Evolutionary conservation across 2,888 invertebrate species (phyloP).

Genomic region (Noctua janthe): DNA sequence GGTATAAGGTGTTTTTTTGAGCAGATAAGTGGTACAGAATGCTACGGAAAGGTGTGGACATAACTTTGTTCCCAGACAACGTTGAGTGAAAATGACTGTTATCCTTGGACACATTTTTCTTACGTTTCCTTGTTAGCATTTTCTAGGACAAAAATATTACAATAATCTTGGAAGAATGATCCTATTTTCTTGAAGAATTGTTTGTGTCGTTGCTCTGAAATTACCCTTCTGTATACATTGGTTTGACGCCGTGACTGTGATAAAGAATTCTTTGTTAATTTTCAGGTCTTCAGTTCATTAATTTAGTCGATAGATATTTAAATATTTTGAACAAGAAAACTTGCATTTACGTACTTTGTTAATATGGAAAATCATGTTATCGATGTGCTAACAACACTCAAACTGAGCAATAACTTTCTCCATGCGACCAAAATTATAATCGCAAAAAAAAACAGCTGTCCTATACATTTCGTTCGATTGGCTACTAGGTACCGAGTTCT

Average conservation of each 20-base stretch:
- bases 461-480: no score
- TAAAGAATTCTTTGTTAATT: background rate
- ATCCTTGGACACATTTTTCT: slow-evolving; percentile 12
- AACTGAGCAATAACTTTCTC: background rate
- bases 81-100: slow-evolving; percentile 41
- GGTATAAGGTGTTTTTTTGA: background rate
- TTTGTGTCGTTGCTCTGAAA: slow-evolving; percentile 3
- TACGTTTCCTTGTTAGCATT: slow-evolving; percentile 37
- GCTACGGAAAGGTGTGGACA: no score
- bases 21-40: background rate
- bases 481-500: no score
- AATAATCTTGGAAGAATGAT: slow-evolving; percentile 22
- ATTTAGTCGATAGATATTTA: background rate
- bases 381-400: no score
- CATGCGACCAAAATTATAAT: no score
- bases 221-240: background rate
- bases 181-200: slow-evolving; percentile 20
- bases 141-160: slow-evolving; percentile 26
- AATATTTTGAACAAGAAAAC: background rate
- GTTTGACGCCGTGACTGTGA: background rate
- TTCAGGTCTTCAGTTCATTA: background rate
- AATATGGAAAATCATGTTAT: background rate
- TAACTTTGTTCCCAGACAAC: background rate
- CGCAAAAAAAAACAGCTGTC: no score
- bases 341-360: background rate